Conservation (phyloP, 92 coral and sea anemone genomes). For the Diadumene lineata region DNA sequence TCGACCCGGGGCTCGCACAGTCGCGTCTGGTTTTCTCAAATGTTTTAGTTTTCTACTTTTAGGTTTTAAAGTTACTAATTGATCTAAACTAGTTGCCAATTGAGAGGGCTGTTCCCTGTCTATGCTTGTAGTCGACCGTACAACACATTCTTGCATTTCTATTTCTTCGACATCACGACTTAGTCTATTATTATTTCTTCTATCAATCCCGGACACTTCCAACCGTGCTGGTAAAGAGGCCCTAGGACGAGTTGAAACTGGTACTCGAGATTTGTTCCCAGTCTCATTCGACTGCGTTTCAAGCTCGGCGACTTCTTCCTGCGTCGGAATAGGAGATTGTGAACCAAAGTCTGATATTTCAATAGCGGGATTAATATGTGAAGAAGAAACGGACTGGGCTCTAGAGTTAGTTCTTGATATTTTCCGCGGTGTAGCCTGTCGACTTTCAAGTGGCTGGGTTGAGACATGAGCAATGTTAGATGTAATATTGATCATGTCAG, state of each 20-base stretch:
- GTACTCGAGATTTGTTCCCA: neutral
- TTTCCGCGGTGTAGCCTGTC: slow-evolving; percentile 22
- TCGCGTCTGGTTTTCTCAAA: slow-evolving; percentile 71
- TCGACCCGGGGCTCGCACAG: slow-evolving; percentile 66
- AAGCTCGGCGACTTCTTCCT: neutral
- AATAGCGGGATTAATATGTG: slow-evolving; percentile 34
- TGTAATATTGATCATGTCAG: slow-evolving; percentile 57
- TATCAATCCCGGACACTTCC: slow-evolving; percentile 3
- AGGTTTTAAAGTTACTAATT: slow-evolving; percentile 68
- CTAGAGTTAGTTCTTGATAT: slow-evolving; percentile 8
- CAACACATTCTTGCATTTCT: slow-evolving; percentile 51
- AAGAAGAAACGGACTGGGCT: slow-evolving; percentile 22
- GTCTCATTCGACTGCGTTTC: neutral
- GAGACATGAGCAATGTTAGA: slow-evolving; percentile 81
- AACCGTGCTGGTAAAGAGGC: neutral
- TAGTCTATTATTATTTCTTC: neutral
- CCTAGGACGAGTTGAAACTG: neutral
- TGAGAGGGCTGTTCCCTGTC: slow-evolving; percentile 65
- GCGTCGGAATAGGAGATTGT: slow-evolving; percentile 45
- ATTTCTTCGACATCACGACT: slow-evolving; percentile 39
- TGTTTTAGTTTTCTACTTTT: slow-evolving; percentile 69
- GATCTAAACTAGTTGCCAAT: slow-evolving; percentile 73
- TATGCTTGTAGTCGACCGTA: slow-evolving; percentile 64
- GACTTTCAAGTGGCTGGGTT: slow-evolving; percentile 34
- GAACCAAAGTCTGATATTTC: slow-evolving; percentile 35